These are phyloP conservation scores for Fratercula arctica DNA, from an alignment of 2,797 vertebrate species.

Conservation along the genomic window DNA sequence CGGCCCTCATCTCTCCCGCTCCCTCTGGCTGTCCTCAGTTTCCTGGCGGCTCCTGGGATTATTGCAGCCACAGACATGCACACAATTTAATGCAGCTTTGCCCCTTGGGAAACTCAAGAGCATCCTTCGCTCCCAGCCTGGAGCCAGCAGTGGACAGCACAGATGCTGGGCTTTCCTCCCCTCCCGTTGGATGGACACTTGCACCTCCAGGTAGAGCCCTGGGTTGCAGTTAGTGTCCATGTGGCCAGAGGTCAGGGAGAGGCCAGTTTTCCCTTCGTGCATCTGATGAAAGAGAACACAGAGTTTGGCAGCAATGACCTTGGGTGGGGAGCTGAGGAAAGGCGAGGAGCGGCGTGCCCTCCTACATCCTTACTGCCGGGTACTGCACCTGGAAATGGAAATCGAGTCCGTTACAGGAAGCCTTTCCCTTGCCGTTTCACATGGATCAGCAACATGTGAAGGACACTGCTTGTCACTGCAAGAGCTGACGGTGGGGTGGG, in stretches of 20 bases:
- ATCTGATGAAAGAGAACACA: not conserved
- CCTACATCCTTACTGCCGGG: not conserved
- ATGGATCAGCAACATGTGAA: conserved; percentile 57
- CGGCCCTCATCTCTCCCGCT: not conserved
- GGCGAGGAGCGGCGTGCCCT: not conserved
- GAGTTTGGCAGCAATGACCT: not conserved
- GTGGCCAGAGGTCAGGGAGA: not conserved
- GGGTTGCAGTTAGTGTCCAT: not conserved
- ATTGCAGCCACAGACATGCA: not conserved
- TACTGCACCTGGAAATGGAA: conserved; percentile 43
- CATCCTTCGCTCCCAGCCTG: not conserved
- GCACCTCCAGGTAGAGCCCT: not conserved
- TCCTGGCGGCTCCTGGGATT: fast-evolving
- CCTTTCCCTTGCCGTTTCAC: conserved; percentile 1
- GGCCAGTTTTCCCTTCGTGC: not conserved
- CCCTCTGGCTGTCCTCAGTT: not conserved
- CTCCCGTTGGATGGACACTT: fast-evolving
- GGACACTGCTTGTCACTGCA: conserved; percentile 12
- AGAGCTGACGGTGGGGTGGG: not conserved
- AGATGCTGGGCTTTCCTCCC: not conserved
- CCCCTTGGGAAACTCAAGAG: not conserved
- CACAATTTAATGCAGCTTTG: fast-evolving
- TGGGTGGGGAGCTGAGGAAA: conserved; percentile 33
- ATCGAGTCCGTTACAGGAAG: not conserved
- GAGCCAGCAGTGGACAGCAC: not conserved